Evolutionary conservation across 2,113 vertebrate genomes (phyloP).

Genomic region (Trogon surrucura): DNA sequence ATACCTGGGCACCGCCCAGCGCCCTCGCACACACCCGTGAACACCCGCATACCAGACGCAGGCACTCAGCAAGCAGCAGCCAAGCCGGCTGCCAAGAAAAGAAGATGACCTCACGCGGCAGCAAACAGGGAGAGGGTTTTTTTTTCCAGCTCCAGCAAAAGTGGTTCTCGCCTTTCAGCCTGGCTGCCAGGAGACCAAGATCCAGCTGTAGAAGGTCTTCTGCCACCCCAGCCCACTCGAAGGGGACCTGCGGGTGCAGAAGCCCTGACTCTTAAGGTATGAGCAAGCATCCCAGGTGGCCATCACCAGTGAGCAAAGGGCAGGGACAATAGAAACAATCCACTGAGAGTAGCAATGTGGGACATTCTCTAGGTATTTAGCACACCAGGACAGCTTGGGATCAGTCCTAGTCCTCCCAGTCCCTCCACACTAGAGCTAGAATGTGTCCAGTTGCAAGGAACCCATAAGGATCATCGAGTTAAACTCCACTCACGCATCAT

Average conservation of each 20-base stretch:
- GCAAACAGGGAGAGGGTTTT: neutral
- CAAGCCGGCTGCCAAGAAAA: neutral
- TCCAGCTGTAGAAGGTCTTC: neutral
- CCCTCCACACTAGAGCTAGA: neutral
- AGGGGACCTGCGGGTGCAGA: neutral
- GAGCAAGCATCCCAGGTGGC: neutral
- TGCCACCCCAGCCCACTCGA: neutral
- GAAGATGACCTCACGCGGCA: neutral
- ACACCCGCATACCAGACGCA: neutral
- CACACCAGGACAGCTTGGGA: accelerated
- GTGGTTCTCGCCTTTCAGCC: neutral
- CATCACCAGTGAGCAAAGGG: neutral
- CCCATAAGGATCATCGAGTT: neutral
- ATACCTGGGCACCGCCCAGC: neutral
- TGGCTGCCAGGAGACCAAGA: neutral
- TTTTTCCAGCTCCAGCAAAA: neutral
- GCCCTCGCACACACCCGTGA: neutral
- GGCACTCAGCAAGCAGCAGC: neutral
- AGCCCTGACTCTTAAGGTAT: neutral
- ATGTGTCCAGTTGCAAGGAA: neutral
- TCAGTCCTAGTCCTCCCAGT: neutral
- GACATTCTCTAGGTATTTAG: neutral
- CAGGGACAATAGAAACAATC: neutral
- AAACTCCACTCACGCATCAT: neutral
- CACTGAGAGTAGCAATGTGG: neutral